Base-by-base conservation (phyloP, 37 sponge, comb jelly and placozoan genomes). In the Oscarella lobularis region DNA sequence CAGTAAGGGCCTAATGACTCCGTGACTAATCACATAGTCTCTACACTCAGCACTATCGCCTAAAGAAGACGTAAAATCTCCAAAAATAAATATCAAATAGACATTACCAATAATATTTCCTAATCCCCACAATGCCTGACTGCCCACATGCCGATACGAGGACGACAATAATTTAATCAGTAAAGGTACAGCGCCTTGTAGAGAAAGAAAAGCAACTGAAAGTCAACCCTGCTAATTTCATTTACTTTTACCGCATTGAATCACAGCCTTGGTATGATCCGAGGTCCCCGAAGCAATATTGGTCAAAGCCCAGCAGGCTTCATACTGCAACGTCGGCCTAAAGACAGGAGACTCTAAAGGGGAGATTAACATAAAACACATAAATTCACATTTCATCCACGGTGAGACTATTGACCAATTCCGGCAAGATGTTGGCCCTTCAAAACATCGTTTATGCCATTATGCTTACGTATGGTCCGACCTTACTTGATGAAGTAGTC, bases 241-340 rank as follows among this genome's bases (percentile, higher is more conserved):
- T 27, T 27, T 48, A 74, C 35, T 38, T 73, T 30, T 3, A 82
- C 90, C 92, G 73, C 73, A 77, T 34, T 78, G 69, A 2, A 95
- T 90, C 41, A 95, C 92, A 29, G 81, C 83, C 31, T 67, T 41
- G 2, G 96, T 95, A 79, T 95, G 96, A 41, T 88, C 87, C 9
- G 89, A 88, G 48, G 82, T 95, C 31, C 96, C 96, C 1, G 89
- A 88, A 9, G 96, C 96, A 31, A 95, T 95, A 68, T 95, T 95
- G n/a, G 96, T 95, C 1, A 95, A 82, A 0, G 92, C 92, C 96
- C 96, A 95, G 2, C 90, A 90, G 48, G 96, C 89, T 60, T 95
- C 96, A 84, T 90, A 95, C 81, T 95, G 92, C 0, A 95, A 76
- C 38, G 77, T 74, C 31, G 92, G 81, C 55, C 93, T 95, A 48